A percentile compares a stretch with the other conserved stretches of the same genome.
Evolutionary conservation across 2,888 invertebrate species (phyloP).

Genomic region (Nomada ferruginata): DNA sequence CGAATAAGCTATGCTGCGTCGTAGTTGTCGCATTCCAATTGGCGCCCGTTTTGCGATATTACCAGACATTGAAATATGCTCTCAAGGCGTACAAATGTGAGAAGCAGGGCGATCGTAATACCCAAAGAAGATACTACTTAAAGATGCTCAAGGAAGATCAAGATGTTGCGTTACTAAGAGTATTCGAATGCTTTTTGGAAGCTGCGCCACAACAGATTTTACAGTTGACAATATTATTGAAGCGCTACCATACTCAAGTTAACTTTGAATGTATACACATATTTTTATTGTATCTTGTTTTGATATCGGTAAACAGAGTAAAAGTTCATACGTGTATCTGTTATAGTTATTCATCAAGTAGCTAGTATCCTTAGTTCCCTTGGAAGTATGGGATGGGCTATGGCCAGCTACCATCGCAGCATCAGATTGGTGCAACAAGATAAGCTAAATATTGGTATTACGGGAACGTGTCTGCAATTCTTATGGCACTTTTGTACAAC

Average conservation of each 20-base stretch:
- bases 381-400: constrained; percentile 95
- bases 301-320: constrained; percentile 41
- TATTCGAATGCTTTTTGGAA: constrained; percentile 92
- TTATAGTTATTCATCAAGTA: constrained; percentile 87
- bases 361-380: constrained; percentile 92
- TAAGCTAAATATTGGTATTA: constrained; percentile 90
- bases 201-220: constrained; percentile 92
- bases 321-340: constrained; percentile 14
- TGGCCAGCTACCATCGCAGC: constrained; percentile 94
- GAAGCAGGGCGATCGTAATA: constrained; percentile 85
- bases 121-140: constrained; percentile 89
- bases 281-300: constrained; percentile 54
- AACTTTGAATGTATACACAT: constrained; percentile 84
- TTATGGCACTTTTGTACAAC: constrained; percentile 94
- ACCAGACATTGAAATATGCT: constrained; percentile 87
- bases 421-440: constrained; percentile 92
- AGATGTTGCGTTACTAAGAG: constrained; percentile 90
- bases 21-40: constrained; percentile 87
- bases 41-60: constrained; percentile 90
- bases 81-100: constrained; percentile 88
- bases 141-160: constrained; percentile 92
- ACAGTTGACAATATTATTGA: constrained; percentile 89
- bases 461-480: constrained; percentile 91
- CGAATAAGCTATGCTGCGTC: constrained; percentile 61
- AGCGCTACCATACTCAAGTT: constrained; percentile 85